Conservation (phyloP, 1,140 invertebrate species). For the Chrysomallon squamiferum region DNA sequence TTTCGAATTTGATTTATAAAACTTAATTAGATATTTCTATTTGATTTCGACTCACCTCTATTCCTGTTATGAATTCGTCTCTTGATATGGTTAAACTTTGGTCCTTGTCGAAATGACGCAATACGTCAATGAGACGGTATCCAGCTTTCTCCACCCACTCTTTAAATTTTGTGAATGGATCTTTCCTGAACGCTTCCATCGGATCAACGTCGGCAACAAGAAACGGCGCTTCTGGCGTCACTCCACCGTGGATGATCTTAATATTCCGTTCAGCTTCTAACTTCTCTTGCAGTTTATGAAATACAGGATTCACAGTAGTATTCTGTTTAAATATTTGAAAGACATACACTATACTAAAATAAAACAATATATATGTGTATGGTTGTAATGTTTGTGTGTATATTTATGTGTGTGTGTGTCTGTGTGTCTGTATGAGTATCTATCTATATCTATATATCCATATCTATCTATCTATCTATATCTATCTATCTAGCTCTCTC, state of each 20-base stretch:
- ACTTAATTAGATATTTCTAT: too few species aligned
- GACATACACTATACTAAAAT: neutral
- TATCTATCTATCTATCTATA: too few species aligned
- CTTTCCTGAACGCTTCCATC: constrained; percentile 30
- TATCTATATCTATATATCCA: too few species aligned
- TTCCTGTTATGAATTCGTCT: constrained; percentile 49
- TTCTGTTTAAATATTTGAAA: constrained; percentile 29
- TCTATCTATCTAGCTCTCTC: too few species aligned
- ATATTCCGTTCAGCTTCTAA: constrained; percentile 72
- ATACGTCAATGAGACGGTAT: constrained; percentile 55
- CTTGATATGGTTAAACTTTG: constrained; percentile 44
- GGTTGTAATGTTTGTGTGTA: too few species aligned
- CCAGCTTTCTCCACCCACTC: constrained; percentile 47
- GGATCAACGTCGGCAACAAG: constrained; percentile 25
- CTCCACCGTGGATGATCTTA: constrained; percentile 38
- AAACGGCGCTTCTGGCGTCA: constrained; percentile 26
- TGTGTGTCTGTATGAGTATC: too few species aligned
- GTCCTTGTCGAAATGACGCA: constrained; percentile 55
- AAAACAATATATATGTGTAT: too few species aligned
- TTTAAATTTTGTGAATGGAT: constrained; percentile 58
- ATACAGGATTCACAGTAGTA: constrained; percentile 45
- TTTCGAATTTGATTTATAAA: too few species aligned
- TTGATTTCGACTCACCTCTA: constrained; percentile 51
- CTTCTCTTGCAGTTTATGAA: constrained; percentile 46
- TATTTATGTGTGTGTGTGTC: too few species aligned